Evolutionary conservation across 1,140 invertebrate genomes (phyloP).

Genomic region (Nixonia krombeini): DNA sequence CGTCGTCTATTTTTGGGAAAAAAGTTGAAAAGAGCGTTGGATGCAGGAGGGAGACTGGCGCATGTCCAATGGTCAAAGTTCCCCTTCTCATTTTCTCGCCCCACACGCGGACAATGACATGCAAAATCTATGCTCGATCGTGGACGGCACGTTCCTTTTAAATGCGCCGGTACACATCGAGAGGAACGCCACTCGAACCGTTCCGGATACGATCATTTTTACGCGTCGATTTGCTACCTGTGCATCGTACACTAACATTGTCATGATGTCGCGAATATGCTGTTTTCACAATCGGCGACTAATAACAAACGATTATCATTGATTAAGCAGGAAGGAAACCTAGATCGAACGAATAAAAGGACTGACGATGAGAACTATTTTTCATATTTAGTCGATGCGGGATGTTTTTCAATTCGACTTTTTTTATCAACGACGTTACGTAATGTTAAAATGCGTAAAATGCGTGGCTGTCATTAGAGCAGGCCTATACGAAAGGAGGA

Average conservation of each 20-base stretch:
- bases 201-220: constrained; percentile 31
- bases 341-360: neutral
- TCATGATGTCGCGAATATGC: constrained; percentile 21
- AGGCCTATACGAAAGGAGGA: constrained; percentile 21
- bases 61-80: constrained; percentile 26
- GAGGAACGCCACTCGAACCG: constrained; percentile 55
- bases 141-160: constrained; percentile 52
- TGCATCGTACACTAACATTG: constrained; percentile 20
- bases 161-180: constrained; percentile 52
- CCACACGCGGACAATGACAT: constrained; percentile 58
- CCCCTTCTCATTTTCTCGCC: constrained; percentile 35
- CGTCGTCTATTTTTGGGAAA: constrained; percentile 59
- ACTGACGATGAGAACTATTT: constrained; percentile 23
- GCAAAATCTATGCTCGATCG: constrained; percentile 59
- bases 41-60: constrained; percentile 13
- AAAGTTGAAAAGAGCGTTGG: constrained; percentile 47
- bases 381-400: constrained; percentile 18
- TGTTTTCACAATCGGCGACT: constrained; percentile 27
- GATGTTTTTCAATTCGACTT: constrained; percentile 17
- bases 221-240: constrained; percentile 32
- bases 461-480: constrained; percentile 13
- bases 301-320: constrained; percentile 9
- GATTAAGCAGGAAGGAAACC: neutral
- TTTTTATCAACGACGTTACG: constrained; percentile 1
- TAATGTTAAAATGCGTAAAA: constrained; percentile 14